Evolutionary conservation across 1,140 invertebrate species (phyloP), one percentile per base, ranked within the genome.

Genomic region (Euura saliciscinereae): DNA sequence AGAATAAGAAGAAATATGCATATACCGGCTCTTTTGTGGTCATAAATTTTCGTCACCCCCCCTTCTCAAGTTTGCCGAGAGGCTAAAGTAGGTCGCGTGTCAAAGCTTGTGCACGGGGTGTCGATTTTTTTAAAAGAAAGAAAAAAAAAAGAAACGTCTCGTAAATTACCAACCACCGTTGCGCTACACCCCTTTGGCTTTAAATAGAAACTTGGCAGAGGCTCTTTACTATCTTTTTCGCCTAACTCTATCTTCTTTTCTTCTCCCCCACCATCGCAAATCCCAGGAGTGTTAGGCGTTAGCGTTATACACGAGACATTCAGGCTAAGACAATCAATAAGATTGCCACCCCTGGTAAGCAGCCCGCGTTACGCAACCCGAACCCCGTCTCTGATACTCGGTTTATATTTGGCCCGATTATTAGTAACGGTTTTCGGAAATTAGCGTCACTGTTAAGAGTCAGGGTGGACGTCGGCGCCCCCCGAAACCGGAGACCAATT

Each of bases 181-280:
- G 8, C 6, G 76, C 76, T 72, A 70, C 73, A 77, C 76, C 51
- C 77, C 79, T 78, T 69, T 46, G 74, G 77, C 79, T 85, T 85
- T 86, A 86, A 85, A 85, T 86, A 84, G 83, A 84, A 83, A 83
- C 75, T 84, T 84, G 85, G 84, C 83, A 83, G 76, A 79, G 81
- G 77, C 74, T 83, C 74, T 75, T 82, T 66, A 70, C 11, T 68
- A 46, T 68, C 59, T 43, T 66, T 68, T 65, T 69, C 44, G 46
- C 70, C n/a, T 74, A 4, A 11, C 13, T 59, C 51, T n/a, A 46
- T 70, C 45, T 64, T 71, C 6, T 7, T 71, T 65, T 64, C 68
- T 72, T 68, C 66, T 65, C 64, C 45, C 11, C 45, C 59, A 45
- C 43, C 28, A 59, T 72, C 51, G 51, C 3, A 4, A 59, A 59